Evolutionary conservation across 2,888 invertebrate species (phyloP).

Genomic region (Dicycla oo): DNA sequence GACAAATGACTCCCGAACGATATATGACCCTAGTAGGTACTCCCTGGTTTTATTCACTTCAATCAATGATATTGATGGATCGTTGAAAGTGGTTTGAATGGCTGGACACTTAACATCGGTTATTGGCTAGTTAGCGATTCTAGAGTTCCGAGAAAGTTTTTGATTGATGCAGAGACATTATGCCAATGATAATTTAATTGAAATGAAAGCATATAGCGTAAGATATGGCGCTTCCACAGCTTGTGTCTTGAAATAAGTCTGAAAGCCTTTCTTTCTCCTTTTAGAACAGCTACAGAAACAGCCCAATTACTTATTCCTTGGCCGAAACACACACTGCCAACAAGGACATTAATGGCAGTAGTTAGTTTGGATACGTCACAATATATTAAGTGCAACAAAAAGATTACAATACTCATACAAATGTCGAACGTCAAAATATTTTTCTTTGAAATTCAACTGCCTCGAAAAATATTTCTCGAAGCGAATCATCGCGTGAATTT

Average conservation of each 20-base stretch:
- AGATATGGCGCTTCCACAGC: background rate
- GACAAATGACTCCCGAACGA: constrained; percentile 16
- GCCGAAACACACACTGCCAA: background rate
- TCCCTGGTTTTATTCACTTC: constrained; percentile 32
- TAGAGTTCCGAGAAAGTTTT: constrained; percentile 37
- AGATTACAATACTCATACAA: constrained; percentile 18
- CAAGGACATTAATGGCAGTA: background rate
- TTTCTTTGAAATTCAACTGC: constrained; percentile 20
- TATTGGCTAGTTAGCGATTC: constrained; percentile 39
- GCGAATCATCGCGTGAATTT: constrained; percentile 55
- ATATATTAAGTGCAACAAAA: constrained; percentile 27
- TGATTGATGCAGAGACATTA: constrained; percentile 20
- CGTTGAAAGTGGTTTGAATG: constrained; percentile 33
- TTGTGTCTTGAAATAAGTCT: constrained; percentile 12
- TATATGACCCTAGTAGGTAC: constrained; percentile 24
- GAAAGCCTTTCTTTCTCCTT: background rate
- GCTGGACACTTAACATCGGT: constrained; percentile 22
- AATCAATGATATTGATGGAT: constrained; percentile 44
- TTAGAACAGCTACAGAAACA: background rate
- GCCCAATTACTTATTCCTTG: background rate
- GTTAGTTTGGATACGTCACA: constrained; percentile 19
- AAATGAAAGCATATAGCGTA: background rate
- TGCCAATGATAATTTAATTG: constrained; percentile 12
- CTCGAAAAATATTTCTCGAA: constrained; percentile 40
- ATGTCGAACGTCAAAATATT: constrained; percentile 34